A percentile compares a stretch with the other conserved stretches of the same genome.
Evolutionary conservation across 2,888 invertebrate species (phyloP).

Genomic region (Trypoxylon attenuatum): DNA sequence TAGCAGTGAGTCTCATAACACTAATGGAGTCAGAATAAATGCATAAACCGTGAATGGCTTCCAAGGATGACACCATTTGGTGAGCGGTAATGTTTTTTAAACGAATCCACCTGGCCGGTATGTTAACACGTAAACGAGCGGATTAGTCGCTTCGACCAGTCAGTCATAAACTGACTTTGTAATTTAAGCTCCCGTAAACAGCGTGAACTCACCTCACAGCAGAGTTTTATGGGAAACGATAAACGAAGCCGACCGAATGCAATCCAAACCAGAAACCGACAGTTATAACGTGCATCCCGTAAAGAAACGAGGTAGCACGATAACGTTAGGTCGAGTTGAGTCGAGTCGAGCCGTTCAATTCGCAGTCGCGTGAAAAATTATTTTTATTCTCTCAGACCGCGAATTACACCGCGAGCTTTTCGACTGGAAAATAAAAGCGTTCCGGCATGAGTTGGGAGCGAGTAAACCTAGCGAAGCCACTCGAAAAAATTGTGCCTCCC

Average conservation of each 20-base stretch:
- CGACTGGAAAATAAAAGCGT: too few species aligned
- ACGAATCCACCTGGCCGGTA: not conserved
- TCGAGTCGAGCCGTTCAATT: not conserved
- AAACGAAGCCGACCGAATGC: constrained; percentile 30
- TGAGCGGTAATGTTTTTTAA: not conserved
- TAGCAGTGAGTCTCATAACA: too few species aligned
- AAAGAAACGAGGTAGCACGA: constrained; percentile 1
- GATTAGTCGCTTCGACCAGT: not conserved
- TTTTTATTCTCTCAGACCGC: constrained; percentile 1
- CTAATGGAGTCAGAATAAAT: too few species aligned
- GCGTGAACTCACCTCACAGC: constrained; percentile 1
- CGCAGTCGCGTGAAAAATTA: not conserved
- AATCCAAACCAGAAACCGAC: constrained; percentile 18
- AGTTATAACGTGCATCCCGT: not conserved
- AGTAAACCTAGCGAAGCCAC: too few species aligned
- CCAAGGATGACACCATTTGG: not conserved
- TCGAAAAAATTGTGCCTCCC: too few species aligned
- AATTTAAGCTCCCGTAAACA: constrained; percentile 37
- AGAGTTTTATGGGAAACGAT: constrained; percentile 25
- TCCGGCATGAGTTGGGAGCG: too few species aligned
- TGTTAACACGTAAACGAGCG: not conserved
- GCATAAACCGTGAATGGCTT: too few species aligned
- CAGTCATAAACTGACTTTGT: constrained; percentile 26
- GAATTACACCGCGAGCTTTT: not conserved
- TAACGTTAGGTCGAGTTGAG: constrained; percentile 4